Base-by-base conservation (phyloP, 2,888 invertebrate genomes). In the Esperia sulphurella region DNA sequence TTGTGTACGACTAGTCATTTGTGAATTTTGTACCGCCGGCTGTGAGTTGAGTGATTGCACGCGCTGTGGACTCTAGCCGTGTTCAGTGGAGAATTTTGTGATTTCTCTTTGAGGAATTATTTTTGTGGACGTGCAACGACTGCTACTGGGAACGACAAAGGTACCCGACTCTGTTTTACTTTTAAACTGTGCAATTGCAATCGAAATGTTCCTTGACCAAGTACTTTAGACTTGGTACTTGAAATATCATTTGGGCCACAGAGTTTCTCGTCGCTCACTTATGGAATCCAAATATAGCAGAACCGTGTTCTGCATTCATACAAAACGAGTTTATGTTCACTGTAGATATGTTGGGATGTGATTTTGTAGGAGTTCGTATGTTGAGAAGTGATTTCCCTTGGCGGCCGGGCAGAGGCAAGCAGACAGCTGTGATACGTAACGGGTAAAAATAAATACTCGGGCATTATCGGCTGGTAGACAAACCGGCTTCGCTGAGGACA, bases 371-470 rank as follows among this genome's bases (percentile, higher is more conserved):
- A 48, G 52, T 54, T 57, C 52, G 46, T 55, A 52, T 49, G 50
- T 54, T 45, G 38, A 14, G 66, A 73, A 71, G 69, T 70, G 68
- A 74, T 80, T 77, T 81, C 81, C 74, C 79, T 63, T 63, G 68
- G 54, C 75, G 81, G 77, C 84, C 82, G 85, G 85, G 85, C 76
- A 75, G 79, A 76, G 74, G 73, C 66, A 61, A 60, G 10, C 75
- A 78, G 85, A 85, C 86, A 87, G 87, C 87, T 84, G 84, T 79
- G 82, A 68, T 77, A 81, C 85, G 88, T 87, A 88, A 89, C 78
- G 86, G 75, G 83, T 88, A 89, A 87, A 88, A 89, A 89, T 89
- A 88, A 88, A 88, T 87, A 86, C 81, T 72, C 79, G 77, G 71
- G 80, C 83, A 84, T 82, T 86, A 86, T 83, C 81, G 79, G 72